These are phyloP conservation scores for Acropora tenuis DNA, from an alignment of 64 coral and sea anemone species.

Conservation along the genomic window DNA sequence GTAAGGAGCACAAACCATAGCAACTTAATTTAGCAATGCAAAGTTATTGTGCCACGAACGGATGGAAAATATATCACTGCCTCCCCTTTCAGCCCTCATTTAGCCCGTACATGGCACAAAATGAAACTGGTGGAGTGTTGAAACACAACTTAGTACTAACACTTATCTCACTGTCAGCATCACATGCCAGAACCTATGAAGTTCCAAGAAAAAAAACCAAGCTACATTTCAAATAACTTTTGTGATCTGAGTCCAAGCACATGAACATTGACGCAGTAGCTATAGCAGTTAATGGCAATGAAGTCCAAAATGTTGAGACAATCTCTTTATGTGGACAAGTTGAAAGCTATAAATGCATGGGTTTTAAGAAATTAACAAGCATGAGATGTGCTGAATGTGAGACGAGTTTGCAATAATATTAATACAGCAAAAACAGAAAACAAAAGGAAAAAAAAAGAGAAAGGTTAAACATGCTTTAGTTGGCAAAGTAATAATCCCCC, in stretches of 20 bases:
- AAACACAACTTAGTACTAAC: constrained; percentile 4
- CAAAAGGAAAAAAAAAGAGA: not conserved
- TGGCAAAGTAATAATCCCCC: not conserved
- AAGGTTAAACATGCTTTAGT: not conserved
- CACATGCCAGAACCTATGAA: constrained; percentile 14
- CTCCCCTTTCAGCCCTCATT: too few relatives aligned
- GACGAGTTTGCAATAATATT: not conserved
- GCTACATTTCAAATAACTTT: not conserved
- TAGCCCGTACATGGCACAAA: not conserved
- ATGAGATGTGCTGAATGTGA: not conserved
- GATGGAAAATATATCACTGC: too few relatives aligned
- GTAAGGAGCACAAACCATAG: too few relatives aligned
- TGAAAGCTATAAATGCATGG: too few relatives aligned
- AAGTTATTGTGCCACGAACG: too few relatives aligned
- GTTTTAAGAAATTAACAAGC: not conserved
- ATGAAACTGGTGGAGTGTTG: not conserved
- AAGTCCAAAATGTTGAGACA: too few relatives aligned
- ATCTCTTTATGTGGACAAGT: too few relatives aligned
- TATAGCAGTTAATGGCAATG: too few relatives aligned
- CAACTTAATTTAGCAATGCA: too few relatives aligned
- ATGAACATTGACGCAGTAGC: not conserved
- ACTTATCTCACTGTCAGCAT: constrained; percentile 24
- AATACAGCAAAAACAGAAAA: too few relatives aligned
- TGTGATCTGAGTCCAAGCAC: not conserved
- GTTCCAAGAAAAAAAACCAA: constrained; percentile 52